Conservation (phyloP, 1,140 invertebrate species). For the Drosophila parvula region DNA sequence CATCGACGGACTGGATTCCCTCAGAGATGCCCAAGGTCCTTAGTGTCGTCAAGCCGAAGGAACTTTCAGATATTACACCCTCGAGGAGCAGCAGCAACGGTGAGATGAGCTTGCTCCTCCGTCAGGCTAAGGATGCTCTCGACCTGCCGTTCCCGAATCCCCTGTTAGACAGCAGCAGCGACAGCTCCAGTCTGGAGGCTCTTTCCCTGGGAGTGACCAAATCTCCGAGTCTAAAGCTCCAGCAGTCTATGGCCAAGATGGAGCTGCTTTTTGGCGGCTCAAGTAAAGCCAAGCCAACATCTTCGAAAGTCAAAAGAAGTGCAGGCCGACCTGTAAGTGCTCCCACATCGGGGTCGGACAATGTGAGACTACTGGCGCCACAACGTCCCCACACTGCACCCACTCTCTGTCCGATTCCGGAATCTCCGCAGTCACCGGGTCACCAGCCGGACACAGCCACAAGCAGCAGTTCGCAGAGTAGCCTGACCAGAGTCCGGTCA, state of each 20-base stretch:
- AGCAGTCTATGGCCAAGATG: conserved; percentile 70
- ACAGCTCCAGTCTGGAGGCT: conserved; percentile 5
- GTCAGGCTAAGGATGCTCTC: conserved; percentile 16
- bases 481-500: background rate
- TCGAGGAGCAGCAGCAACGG: conserved; percentile 26
- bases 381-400: conserved; percentile 61
- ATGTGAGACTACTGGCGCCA: background rate
- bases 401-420: conserved; percentile 7
- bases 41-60: conserved; percentile 1
- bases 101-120: conserved; percentile 24
- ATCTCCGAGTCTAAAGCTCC: conserved; percentile 19
- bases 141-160: background rate
- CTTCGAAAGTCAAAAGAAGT: background rate
- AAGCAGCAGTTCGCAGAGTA: conserved; percentile 6
- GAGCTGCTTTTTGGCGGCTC: conserved; percentile 59
- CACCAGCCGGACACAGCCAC: background rate
- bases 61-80: conserved; percentile 2
- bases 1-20: background rate
- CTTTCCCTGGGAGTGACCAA: background rate
- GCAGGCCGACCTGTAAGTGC: conserved; percentile 52
- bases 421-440: background rate
- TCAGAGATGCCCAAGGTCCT: conserved; percentile 5
- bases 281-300: background rate
- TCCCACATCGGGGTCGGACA: conserved; percentile 15
- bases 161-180: conserved; percentile 29